A percentile compares a stretch with the other conserved stretches of the same genome.
These are phyloP conservation scores for Tryphoninae sp. DNA, from an alignment of 2,888 invertebrate genomes.

Conservation along the genomic window DNA sequence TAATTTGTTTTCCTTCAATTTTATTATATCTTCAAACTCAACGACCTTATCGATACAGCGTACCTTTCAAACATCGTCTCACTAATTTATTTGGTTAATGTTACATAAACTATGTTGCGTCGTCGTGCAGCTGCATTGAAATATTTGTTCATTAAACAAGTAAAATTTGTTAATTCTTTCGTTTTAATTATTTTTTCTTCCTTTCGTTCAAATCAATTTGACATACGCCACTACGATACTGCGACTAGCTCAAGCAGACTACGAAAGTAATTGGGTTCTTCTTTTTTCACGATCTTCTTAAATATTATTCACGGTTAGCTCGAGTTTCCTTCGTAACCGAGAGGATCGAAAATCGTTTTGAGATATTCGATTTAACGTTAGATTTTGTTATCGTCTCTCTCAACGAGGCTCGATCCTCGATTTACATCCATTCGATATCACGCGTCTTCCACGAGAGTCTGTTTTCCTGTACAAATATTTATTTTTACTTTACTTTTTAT, in stretches of 20 bases:
- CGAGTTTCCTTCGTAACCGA: background rate
- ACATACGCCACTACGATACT: slow-evolving; percentile 41
- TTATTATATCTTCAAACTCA: slow-evolving; percentile 64
- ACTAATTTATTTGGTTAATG: slow-evolving; percentile 42
- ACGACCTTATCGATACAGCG: slow-evolving; percentile 62
- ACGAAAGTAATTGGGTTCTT: slow-evolving; percentile 21
- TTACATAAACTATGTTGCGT: background rate
- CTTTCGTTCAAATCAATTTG: slow-evolving; percentile 9
- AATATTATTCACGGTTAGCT: background rate
- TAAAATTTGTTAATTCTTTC: slow-evolving; percentile 25
- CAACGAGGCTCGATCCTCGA: slow-evolving; percentile 1
- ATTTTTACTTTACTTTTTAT: slow-evolving; percentile 35
- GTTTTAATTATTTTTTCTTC: slow-evolving; percentile 5
- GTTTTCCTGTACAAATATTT: slow-evolving; percentile 53
- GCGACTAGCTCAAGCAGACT: slow-evolving; percentile 58
- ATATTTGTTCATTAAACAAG: slow-evolving; percentile 29
- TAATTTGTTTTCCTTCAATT: slow-evolving; percentile 41
- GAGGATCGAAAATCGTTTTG: background rate
- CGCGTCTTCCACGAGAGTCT: background rate
- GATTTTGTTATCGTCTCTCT: background rate
- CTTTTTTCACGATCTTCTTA: slow-evolving; percentile 17
- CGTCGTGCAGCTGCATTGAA: background rate
- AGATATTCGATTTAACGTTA: background rate
- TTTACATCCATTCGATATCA: background rate
- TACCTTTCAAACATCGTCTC: slow-evolving; percentile 44